Base-by-base conservation (phyloP, 2,113 vertebrate genomes). In the Corythaixoides concolor region DNA sequence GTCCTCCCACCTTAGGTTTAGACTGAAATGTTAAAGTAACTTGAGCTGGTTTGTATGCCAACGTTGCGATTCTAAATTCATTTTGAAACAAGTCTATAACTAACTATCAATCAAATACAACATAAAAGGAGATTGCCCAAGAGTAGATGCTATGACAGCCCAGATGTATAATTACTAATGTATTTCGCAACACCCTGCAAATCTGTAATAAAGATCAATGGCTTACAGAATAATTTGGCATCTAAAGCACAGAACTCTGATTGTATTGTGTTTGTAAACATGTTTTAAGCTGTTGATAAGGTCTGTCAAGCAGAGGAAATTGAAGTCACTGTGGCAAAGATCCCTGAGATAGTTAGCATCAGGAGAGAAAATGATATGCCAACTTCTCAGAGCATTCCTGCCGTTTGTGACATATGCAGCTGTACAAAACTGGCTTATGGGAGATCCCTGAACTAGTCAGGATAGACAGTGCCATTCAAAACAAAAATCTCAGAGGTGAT, bases 181-280 rank as follows among this genome's bases (percentile, higher is more conserved):
- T 88, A 90, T 92, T 96, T 97, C 89, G 82, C 77, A 97, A 91
- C 76, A 87, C 37, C 52, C 79, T 68, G 63, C 64, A 97, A 96
- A 95, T 77, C 81, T 97, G 85, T 95, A 97, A 97, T 96, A 97
- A 97, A 97, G 90, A 97, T 97, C 93, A 97, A 92, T 94, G 93
- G 79, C 73, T 96, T 95, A 94, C 88, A 94, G 91, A 95, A 96
- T 52, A 95, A 96, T 92, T 95, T 97, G 94, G 56, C 93, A 84
- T 84, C 76, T 75, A 89, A 94, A 92, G 58, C 78, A 91, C 63
- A 96, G 73, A 67, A 41, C 85, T 91, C 92, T 80, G 72, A 97
- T 90, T 92, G 75, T 76, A 87, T 88, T 96, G 87, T 93, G 89
- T 95, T 97, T 93, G 78, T 94, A 98, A 97, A 97, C 73, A 96